phyloP scores from a whole-genome alignment of 1,140 invertebrate species.

The Acromyrmex echinatior region DNA sequence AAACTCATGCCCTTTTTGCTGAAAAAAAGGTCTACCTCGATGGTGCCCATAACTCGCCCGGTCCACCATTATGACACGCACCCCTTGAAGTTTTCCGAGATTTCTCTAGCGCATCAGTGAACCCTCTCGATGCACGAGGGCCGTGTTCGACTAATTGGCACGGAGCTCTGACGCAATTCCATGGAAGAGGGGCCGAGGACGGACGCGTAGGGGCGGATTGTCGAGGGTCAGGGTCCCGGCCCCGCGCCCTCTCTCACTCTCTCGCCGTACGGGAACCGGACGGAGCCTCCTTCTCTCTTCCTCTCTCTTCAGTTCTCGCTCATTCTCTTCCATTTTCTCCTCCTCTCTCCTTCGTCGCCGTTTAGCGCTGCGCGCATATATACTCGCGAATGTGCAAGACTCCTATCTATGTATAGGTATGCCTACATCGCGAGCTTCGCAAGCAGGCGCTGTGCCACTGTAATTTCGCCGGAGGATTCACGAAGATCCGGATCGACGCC shows the following conservation, averaged over 20 bases:
- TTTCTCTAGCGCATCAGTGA: conserved; percentile 21
- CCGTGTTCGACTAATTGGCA: conserved; percentile 74
- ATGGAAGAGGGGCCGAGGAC: conserved; percentile 46
- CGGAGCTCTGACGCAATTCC: conserved; percentile 76
- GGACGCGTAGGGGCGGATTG: conserved; percentile 77
- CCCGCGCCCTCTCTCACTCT: conserved; percentile 69
- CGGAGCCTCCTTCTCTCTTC: conserved; percentile 47
- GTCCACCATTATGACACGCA: conserved; percentile 8
- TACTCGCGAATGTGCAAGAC: conserved; percentile 55
- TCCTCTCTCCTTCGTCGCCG: conserved; percentile 63
- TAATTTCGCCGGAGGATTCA: conserved; percentile 81
- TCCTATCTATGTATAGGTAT: not conserved
- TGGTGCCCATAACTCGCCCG: not conserved
- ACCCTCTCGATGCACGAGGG: conserved; percentile 23
- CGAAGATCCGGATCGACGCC: conserved; percentile 82
- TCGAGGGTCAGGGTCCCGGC: conserved; percentile 81
- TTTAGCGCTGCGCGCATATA: conserved; percentile 67
- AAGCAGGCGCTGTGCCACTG: conserved; percentile 71
- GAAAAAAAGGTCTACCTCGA: not conserved
- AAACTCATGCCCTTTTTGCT: not conserved
- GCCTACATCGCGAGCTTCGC: conserved; percentile 55
- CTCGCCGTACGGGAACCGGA: conserved; percentile 52
- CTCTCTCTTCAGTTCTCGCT: conserved; percentile 38
- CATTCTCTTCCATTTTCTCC: conserved; percentile 49
- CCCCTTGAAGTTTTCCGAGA: conserved; percentile 41